Conservation (phyloP, 1,140 invertebrate genomes). For the Scaptomyza hsui region DNA sequence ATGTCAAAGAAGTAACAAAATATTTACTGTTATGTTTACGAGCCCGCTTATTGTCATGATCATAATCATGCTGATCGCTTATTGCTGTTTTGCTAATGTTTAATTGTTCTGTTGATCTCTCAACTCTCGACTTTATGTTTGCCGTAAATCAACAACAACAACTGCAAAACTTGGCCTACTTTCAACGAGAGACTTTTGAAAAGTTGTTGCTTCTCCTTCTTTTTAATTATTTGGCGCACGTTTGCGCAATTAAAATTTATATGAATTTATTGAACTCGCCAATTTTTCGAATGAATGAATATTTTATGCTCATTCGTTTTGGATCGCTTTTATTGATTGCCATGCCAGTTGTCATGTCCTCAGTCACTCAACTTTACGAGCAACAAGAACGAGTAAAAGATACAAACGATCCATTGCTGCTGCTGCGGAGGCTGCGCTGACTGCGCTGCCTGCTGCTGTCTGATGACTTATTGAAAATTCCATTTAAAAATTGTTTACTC, state of each 20-base stretch:
- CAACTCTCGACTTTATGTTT: constrained; percentile 26
- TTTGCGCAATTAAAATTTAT: constrained; percentile 81
- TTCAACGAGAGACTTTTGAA: constrained; percentile 18
- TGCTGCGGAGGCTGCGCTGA: constrained; percentile 14
- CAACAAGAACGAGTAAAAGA: constrained; percentile 12
- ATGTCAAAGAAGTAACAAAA: neutral
- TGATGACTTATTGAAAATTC: constrained; percentile 83
- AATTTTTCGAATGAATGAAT: constrained; percentile 63
- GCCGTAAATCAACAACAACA: constrained; percentile 62
- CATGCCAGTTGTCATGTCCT: constrained; percentile 32
- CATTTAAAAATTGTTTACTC: constrained; percentile 83
- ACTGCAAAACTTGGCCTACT: constrained; percentile 68
- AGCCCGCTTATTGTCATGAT: neutral
- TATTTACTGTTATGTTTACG: constrained; percentile 12
- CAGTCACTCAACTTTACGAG: constrained; percentile 47
- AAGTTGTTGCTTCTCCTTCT: constrained; percentile 15
- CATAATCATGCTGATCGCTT: neutral
- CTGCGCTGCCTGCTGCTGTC: constrained; percentile 42
- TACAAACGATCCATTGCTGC: constrained; percentile 48
- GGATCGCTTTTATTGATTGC: constrained; percentile 44
- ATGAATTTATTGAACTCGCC: constrained; percentile 76
- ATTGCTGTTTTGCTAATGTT: constrained; percentile 33
- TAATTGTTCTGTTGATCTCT: constrained; percentile 38
- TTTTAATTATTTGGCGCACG: constrained; percentile 45
- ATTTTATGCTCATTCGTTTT: constrained; percentile 28